These are phyloP conservation scores for Actias luna DNA, from an alignment of 2,888 invertebrate species.

Conservation along the genomic window DNA sequence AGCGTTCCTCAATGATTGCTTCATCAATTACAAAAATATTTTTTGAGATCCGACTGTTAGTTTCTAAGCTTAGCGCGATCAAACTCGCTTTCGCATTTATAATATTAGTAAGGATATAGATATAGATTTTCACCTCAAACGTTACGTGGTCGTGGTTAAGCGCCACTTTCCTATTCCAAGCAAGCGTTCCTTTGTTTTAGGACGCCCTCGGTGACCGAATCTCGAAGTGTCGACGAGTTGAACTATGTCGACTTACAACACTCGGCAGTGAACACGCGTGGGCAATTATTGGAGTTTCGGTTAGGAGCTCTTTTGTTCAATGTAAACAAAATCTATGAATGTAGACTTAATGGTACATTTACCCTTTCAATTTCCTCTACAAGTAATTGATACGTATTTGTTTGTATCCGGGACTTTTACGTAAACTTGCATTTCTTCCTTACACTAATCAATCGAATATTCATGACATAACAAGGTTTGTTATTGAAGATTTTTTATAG, in stretches of 20 bases:
- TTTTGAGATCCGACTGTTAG: too few relatives aligned
- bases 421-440: not conserved
- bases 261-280: slow-evolving; percentile 40
- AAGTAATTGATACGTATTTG: not conserved
- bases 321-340: not conserved
- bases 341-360: not conserved
- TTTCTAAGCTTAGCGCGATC: too few relatives aligned
- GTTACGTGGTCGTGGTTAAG: too few relatives aligned
- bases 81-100: too few relatives aligned
- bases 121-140: too few relatives aligned
- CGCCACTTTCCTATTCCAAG: too few relatives aligned
- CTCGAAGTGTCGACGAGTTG: slow-evolving; percentile 36
- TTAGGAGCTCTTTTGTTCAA: slow-evolving; percentile 22
- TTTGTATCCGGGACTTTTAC: not conserved
- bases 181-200: slow-evolving; percentile 31
- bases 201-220: slow-evolving; percentile 37
- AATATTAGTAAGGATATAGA: too few relatives aligned
- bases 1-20: too few relatives aligned
- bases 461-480: too few relatives aligned
- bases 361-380: not conserved
- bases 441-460: too few relatives aligned
- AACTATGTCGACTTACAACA: slow-evolving; percentile 32
- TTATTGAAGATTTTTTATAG: too few relatives aligned
- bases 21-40: too few relatives aligned
- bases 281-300: slow-evolving; percentile 28